Conservation (phyloP, 2,888 invertebrate species). For the Ichneumoninae sp. region DNA sequence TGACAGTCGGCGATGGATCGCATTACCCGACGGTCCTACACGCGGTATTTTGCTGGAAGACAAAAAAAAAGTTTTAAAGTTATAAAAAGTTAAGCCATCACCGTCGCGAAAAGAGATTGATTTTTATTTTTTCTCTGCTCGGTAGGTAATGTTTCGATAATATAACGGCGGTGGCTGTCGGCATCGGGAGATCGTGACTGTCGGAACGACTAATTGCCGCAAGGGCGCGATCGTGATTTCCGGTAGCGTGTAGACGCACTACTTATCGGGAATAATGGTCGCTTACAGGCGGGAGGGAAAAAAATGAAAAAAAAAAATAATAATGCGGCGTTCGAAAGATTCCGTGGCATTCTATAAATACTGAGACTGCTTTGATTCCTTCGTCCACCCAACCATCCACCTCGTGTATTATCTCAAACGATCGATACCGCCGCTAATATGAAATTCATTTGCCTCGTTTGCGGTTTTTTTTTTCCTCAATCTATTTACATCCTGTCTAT, state of each 20-base stretch:
- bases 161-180: not conserved
- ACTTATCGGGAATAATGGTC: not conserved
- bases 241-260: not conserved
- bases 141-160: not conserved
- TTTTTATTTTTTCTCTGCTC: not conserved
- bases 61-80: not conserved
- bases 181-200: not conserved
- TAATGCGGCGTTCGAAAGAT: slow-evolving; percentile 1
- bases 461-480: slow-evolving; percentile 1
- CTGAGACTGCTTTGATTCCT: slow-evolving; percentile 25
- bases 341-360: slow-evolving; percentile 34
- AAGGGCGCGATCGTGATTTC: not conserved
- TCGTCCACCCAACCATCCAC: not conserved
- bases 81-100: not conserved
- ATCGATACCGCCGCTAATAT: slow-evolving; percentile 42
- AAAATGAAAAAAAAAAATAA: not conserved
- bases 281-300: not conserved
- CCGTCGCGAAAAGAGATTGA: not conserved
- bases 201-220: not conserved
- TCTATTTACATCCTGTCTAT: slow-evolving; percentile 19
- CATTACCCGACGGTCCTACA: slow-evolving; percentile 49
- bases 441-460: slow-evolving; percentile 45
- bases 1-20: slow-evolving; percentile 59
- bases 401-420: slow-evolving; percentile 48
- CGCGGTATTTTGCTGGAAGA: slow-evolving; percentile 10